A percentile compares a stretch with the other conserved stretches of the same genome.
Evolutionary conservation across 2,888 invertebrate genomes (phyloP).

Genomic region (Cheilosia impressa): DNA sequence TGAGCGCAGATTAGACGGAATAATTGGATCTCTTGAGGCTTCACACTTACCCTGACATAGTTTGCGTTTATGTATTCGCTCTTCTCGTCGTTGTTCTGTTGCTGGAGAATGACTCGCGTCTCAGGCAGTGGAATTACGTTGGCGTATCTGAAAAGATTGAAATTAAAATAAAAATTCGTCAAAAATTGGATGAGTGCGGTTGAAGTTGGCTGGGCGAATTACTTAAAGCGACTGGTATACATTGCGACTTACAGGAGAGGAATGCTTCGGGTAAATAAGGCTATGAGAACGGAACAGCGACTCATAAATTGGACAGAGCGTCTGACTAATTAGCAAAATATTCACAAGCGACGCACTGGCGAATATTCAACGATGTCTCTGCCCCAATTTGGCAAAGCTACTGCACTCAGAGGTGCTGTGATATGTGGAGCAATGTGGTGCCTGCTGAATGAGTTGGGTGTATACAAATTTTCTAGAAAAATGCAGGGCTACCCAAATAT

Average conservation of each 20-base stretch:
- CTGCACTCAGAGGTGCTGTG: no score
- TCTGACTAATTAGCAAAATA: no score
- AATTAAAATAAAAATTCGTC: slow-evolving; percentile 24
- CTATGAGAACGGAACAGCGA: no score
- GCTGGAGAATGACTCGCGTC: slow-evolving; percentile 91
- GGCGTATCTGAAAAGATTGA: slow-evolving; percentile 87
- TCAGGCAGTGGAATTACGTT: slow-evolving; percentile 97
- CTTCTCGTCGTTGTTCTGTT: slow-evolving; percentile 89
- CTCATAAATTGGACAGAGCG: no score
- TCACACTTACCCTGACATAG: slow-evolving; percentile 91
- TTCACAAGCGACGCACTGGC: no score
- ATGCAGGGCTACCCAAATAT: no score
- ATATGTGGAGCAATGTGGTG: no score
- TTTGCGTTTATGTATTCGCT: slow-evolving; percentile 97
- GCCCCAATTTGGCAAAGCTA: no score
- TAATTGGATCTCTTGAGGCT: slow-evolving; percentile 65
- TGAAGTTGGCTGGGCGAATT: neutral
- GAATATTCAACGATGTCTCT: no score
- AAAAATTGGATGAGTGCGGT: slow-evolving; percentile 35
- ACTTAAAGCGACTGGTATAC: slow-evolving; percentile 1
- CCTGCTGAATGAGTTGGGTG: no score
- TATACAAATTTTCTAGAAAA: no score
- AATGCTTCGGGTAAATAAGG: neutral
- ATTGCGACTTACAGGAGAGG: neutral
- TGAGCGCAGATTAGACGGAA: slow-evolving; percentile 66